These are phyloP conservation scores for Sepioteuthis lessoniana DNA, from an alignment of 2,888 invertebrate species.

Conservation along the genomic window DNA sequence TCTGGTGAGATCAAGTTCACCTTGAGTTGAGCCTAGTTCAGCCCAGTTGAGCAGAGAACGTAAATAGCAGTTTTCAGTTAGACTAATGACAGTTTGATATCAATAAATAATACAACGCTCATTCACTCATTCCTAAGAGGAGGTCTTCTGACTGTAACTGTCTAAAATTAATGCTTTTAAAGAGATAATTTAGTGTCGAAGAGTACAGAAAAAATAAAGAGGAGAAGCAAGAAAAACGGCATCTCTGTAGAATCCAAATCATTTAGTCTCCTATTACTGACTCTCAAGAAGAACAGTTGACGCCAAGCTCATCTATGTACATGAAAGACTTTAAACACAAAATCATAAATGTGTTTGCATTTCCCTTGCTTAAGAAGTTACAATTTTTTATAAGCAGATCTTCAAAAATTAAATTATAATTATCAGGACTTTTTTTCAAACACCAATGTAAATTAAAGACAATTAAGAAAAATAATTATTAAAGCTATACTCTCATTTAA, in stretches of 20 bases:
- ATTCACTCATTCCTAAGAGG: slow-evolving; percentile 4
- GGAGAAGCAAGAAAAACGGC: not conserved
- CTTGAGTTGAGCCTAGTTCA: slow-evolving; percentile 33
- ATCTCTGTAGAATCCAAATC: not conserved
- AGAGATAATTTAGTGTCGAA: not conserved
- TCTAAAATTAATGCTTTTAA: slow-evolving; percentile 33
- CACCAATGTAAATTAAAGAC: not conserved
- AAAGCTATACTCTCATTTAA: not conserved
- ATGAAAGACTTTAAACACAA: not conserved
- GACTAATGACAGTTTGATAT: slow-evolving; percentile 18
- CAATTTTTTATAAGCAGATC: not conserved
- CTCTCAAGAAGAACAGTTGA: not conserved
- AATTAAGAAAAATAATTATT: not conserved
- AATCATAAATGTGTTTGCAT: not conserved
- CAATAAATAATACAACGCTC: slow-evolving; percentile 23
- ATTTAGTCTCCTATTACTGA: not conserved
- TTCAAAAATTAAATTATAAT: not conserved
- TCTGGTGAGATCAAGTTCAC: slow-evolving; percentile 13
- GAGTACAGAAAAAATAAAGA: not conserved
- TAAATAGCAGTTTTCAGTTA: slow-evolving; percentile 13
- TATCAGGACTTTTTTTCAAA: not conserved
- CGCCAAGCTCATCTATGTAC: not conserved
- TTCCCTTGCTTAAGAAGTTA: not conserved
- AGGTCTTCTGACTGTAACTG: slow-evolving; percentile 9
- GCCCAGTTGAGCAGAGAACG: not conserved